Percentiles rank a stretch among this genome's conserved stretches.
These are phyloP conservation scores for Luffia ferchaultella DNA, from an alignment of 2,888 invertebrate genomes.

Conservation along the genomic window DNA sequence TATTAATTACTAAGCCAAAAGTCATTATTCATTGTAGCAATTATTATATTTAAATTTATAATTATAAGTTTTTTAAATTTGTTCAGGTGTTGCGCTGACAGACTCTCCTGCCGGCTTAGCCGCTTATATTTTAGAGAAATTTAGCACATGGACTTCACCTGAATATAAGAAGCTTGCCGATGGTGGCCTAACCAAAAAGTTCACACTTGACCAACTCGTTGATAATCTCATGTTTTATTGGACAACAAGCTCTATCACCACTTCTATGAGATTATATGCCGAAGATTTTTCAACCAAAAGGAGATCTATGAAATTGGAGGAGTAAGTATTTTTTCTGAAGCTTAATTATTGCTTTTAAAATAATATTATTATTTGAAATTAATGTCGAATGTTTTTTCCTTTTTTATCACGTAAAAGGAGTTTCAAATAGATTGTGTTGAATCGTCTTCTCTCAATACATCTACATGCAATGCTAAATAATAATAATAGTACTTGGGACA, in stretches of 20 bases:
- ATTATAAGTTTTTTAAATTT: neutral
- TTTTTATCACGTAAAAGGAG: too few species aligned
- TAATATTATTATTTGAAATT: too few species aligned
- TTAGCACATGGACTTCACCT: constrained; percentile 73
- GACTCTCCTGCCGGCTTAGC: constrained; percentile 84
- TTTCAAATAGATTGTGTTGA: too few species aligned
- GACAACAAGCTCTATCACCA: constrained; percentile 75
- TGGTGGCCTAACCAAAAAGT: constrained; percentile 72
- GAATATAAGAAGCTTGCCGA: constrained; percentile 53
- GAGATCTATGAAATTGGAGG: constrained; percentile 29
- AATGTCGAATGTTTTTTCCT: too few species aligned
- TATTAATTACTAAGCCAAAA: too few species aligned
- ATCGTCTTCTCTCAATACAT: too few species aligned
- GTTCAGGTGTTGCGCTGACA: constrained; percentile 69
- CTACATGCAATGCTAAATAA: too few species aligned
- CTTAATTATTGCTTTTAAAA: too few species aligned
- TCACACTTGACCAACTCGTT: constrained; percentile 73
- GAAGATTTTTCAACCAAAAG: constrained; percentile 37
- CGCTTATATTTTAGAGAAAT: constrained; percentile 86
- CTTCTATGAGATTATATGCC: constrained; percentile 77
- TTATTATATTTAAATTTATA: too few species aligned
- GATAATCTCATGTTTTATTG: constrained; percentile 89
- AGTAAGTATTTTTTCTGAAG: constrained; percentile 40
- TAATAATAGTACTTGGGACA: too few species aligned
- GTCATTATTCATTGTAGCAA: too few species aligned